Evolutionary conservation across 2,113 vertebrate species (phyloP).

Genomic region (Carettochelys insculpta): DNA sequence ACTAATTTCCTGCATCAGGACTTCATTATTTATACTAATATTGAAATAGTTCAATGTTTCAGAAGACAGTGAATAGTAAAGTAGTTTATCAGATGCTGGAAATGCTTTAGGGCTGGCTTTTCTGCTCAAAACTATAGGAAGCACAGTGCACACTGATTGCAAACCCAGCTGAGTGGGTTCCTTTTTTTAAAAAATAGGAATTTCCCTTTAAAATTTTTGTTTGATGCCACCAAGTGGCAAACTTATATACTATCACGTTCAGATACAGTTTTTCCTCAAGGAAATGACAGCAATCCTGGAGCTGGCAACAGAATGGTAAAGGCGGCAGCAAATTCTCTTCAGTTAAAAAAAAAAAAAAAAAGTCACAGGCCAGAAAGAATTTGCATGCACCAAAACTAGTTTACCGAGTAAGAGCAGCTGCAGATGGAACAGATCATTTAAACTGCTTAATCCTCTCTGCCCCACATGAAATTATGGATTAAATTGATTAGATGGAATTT

Average conservation of each 20-base stretch:
- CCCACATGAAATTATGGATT: background rate
- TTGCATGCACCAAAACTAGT: background rate
- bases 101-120: background rate
- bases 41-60: background rate
- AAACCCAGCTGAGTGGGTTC: background rate
- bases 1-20: background rate
- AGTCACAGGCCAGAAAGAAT: background rate
- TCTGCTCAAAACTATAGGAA: background rate
- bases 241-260: background rate
- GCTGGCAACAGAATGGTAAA: background rate
- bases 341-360: background rate
- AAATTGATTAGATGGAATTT: background rate
- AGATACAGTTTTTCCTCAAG: background rate
- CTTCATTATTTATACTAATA: background rate
- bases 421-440: background rate
- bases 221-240: constrained; percentile 49
- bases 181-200: background rate
- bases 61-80: background rate
- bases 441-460: background rate
- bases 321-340: background rate
- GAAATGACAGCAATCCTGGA: background rate
- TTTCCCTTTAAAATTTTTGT: background rate
- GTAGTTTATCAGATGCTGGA: background rate
- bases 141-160: background rate
- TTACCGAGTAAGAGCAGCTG: background rate